These are phyloP conservation scores for Musca domestica DNA, from an alignment of 1,140 invertebrate species.

Conservation along the genomic window DNA sequence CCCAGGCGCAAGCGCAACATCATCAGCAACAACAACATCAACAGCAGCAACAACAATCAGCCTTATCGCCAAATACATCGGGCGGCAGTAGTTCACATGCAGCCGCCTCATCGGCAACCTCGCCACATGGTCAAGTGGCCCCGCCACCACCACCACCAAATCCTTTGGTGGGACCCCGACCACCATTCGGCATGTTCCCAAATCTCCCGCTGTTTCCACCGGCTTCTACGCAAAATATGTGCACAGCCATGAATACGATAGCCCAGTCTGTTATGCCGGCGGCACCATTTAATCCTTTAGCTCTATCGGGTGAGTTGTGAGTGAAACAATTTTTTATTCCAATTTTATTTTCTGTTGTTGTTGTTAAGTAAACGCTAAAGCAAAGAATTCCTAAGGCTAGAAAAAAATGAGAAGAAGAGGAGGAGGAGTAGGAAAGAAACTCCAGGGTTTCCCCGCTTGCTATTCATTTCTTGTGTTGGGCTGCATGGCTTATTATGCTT, in stretches of 20 bases:
- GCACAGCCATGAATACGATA: conserved; percentile 70
- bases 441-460: neutral
- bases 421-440: too few relatives aligned
- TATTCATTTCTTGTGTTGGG: neutral
- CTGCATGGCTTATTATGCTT: conserved; percentile 10
- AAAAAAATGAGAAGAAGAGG: too few relatives aligned
- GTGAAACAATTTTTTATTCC: conserved; percentile 19
- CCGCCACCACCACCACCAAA: conserved; percentile 35
- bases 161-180: conserved; percentile 42
- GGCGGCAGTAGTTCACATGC: conserved; percentile 13
- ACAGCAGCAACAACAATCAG: conserved; percentile 23
- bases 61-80: conserved; percentile 4
- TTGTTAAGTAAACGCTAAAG: neutral
- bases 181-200: conserved; percentile 63
- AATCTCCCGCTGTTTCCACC: conserved; percentile 64
- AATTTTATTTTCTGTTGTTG: conserved; percentile 16
- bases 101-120: conserved; percentile 2
- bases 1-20: conserved; percentile 32
- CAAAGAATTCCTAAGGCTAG: neutral
- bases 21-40: conserved; percentile 10
- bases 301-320: conserved; percentile 56
- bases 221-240: conserved; percentile 60
- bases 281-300: conserved; percentile 75
- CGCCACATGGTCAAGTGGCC: conserved; percentile 19
- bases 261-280: conserved; percentile 75